Evolutionary conservation across 2,797 vertebrate species (phyloP), one percentile per base, ranked within the genome.

Genomic region (Euthynnus affinis): DNA sequence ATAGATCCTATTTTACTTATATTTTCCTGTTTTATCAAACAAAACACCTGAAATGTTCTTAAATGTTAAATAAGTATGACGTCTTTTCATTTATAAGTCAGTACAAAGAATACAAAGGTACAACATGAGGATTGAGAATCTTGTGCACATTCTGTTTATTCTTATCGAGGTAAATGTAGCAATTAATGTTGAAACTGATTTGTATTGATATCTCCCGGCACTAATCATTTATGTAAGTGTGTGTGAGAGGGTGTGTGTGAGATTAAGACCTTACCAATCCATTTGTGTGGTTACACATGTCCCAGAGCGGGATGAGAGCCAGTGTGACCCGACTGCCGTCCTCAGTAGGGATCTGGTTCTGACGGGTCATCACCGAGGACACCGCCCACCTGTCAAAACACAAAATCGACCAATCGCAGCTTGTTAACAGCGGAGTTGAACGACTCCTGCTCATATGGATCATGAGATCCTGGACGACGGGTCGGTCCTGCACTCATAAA

Each of bases 241-340:
- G 55, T 7, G 23, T 22, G 23, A 52, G 66, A 58, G 56, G 0
- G 52, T 14, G 53, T 1, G 49, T 1, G 20, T 7, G 49, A 58
- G 46, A 7, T 29, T 9, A 49, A 27, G 12, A 3, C 23, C 32
- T 37, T 93, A 99, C 98, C 97, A 99, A 95, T 86, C 98, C 98
- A 9, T 97, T 99, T 80, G 97, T 99, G 93, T 99, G 98, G 92
- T 99, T 99, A 85, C 98, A 99, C 98, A 99, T 99, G 93, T 99
- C 98, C 98, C 98, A 99, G 4, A 99, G 90, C 4, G 98, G 98
- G 89, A 99, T 99, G 29, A 99, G 95, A 46, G 98, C 98, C 92
- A 99, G 93, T 10, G 97, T 99, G 88, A 99, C 96, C 51, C 96
- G 95, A 84, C 97, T 98, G 71, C 98, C 98, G 0, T 99, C 98